Conservation (phyloP, 2,797 vertebrate genomes). For the Microchirus variegatus region DNA sequence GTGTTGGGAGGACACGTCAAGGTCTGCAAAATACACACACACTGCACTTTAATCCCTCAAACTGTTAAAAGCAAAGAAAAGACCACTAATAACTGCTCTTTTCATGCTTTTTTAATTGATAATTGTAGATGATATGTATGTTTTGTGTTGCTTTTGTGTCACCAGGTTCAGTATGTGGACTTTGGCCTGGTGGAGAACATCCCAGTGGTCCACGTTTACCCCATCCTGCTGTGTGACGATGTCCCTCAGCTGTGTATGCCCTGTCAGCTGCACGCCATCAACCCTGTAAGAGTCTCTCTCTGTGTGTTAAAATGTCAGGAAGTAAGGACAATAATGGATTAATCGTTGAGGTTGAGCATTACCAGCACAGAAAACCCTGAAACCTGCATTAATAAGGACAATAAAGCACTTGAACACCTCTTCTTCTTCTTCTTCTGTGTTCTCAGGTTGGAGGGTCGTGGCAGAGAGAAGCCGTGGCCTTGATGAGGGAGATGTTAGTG, state of each 20-base stretch:
- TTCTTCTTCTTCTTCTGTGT: too few species aligned
- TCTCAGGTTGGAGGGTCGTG: slow-evolving; percentile 85
- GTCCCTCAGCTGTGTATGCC: slow-evolving; percentile 89
- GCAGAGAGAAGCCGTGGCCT: slow-evolving; percentile 87
- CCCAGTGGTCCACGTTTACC: slow-evolving; percentile 90
- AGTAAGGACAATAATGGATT: too few species aligned
- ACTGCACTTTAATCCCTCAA: not conserved
- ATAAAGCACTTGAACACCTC: too few species aligned
- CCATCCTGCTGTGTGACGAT: slow-evolving; percentile 83
- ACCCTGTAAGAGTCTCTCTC: slow-evolving; percentile 85
- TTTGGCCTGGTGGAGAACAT: slow-evolving; percentile 88
- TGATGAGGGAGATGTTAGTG: slow-evolving; percentile 85
- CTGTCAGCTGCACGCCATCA: slow-evolving; percentile 84
- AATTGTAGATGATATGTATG: too few species aligned
- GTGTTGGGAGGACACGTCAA: slow-evolving; percentile 79
- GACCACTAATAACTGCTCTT: too few species aligned
- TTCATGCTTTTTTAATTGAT: not conserved
- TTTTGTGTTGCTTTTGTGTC: too few species aligned
- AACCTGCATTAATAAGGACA: too few species aligned
- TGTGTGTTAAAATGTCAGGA: not conserved
- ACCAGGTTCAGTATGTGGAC: slow-evolving; percentile 92
- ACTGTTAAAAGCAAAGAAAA: too few species aligned
- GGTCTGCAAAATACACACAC: slow-evolving; percentile 72
- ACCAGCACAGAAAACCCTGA: too few species aligned
- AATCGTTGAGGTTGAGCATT: too few species aligned